Evolutionary conservation across 2,113 vertebrate species (phyloP), one percentile per base, ranked within the genome.

Genomic region (Myiozetetes cayanensis): DNA sequence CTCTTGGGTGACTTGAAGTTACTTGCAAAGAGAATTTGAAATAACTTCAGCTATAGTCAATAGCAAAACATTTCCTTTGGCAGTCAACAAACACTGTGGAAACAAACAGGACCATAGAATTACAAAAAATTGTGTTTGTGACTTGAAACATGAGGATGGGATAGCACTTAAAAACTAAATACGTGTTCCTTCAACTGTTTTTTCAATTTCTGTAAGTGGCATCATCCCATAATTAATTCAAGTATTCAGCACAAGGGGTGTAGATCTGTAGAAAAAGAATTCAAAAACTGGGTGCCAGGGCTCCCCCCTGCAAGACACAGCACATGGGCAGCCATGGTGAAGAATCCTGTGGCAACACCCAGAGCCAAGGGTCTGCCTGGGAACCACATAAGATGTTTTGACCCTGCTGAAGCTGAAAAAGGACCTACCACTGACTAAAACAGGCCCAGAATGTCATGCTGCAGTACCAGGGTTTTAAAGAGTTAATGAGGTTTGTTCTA

Each of bases 1-100:
- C 39, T 92, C 84, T 72, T 89, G 53, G 49, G 66, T 87, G 90
- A 94, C 73, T 81, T 68, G 35, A 93, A 88, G 66, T 53, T 84
- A 84, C 44, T 94, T 65, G 41, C 65, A 96, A 89, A 84, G 66
- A 84, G 52, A 92, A 94, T 83, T 61, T 72, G 16, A 92, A 93
- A 91, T 16, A 13, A 71, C 14, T 86, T 84, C 82, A 86, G 62
- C 76, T 76, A 53, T 41, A 90, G 56, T 15, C 76, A 78, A 53
- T 17, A 37, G 61, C 44, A 93, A 87, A 89, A 93, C 19, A 90
- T 78, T 78, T 90, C 80, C 52, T 85, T 6, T 90, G 50, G 59
- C 58, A 76, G 74, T 59, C 72, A 76, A 33, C 58, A 83, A 91
- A 85, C 16, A 44, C 35, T 39, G 47, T 3, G 16, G 52, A 52